Percentiles rank a stretch among this genome's conserved stretches.
phyloP scores from a whole-genome alignment of 2,888 invertebrate species.

The Nomada goodeniana region DNA sequence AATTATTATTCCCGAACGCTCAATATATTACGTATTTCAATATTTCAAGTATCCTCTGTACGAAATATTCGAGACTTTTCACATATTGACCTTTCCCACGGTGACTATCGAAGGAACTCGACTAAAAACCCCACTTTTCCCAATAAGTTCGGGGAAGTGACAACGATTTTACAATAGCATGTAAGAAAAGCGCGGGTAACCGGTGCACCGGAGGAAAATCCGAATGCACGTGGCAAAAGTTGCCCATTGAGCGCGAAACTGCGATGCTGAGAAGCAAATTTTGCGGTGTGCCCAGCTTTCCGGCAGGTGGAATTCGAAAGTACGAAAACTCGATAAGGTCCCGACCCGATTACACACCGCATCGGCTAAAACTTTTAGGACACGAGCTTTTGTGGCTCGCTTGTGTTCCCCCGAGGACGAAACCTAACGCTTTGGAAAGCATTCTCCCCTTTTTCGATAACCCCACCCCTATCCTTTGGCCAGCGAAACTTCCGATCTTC shows the following conservation, averaged over 20 bases:
- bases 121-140: not conserved
- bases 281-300: conserved; percentile 34
- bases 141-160: not conserved
- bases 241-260: conserved; percentile 44
- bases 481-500: conserved; percentile 28
- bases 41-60: no score
- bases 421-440: conserved; percentile 36
- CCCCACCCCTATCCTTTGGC: conserved; percentile 3
- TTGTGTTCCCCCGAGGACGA: conserved; percentile 29
- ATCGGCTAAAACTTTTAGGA: conserved; percentile 53
- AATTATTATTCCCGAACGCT: no score
- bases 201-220: conserved; percentile 18
- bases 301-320: conserved; percentile 63
- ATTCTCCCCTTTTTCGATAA: conserved; percentile 37
- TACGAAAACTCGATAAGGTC: conserved; percentile 68
- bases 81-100: no score
- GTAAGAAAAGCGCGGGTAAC: conserved; percentile 9
- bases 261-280: conserved; percentile 64
- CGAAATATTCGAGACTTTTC: no score
- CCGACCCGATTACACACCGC: conserved; percentile 64
- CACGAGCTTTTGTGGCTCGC: conserved; percentile 39
- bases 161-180: not conserved
- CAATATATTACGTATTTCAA: no score
- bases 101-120: not conserved
- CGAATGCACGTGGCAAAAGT: conserved; percentile 49